Evolutionary conservation across 2,113 vertebrate genomes (phyloP).

Genomic region (Uria lomvia): DNA sequence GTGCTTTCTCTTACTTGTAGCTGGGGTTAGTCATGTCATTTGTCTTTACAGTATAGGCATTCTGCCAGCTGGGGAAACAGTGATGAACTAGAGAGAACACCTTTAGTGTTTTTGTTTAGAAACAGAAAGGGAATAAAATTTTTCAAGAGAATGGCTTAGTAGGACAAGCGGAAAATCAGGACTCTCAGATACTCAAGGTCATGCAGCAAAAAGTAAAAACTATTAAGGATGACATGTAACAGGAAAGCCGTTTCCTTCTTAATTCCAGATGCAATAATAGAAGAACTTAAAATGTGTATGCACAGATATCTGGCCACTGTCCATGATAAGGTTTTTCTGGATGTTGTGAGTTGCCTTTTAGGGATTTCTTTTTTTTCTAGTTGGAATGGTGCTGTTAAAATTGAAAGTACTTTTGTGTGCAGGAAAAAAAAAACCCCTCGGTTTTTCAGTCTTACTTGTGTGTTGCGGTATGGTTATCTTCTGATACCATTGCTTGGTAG

Average conservation of each 20-base stretch:
- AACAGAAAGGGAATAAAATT: background rate
- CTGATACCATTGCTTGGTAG: background rate
- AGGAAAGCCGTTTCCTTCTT: background rate
- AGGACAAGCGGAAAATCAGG: background rate
- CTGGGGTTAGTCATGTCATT: background rate
- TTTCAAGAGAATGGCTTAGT: conserved; percentile 5
- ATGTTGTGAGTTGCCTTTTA: background rate
- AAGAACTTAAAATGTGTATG: background rate
- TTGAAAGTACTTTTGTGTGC: background rate
- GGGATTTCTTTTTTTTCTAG: background rate
- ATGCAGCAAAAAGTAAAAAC: background rate
- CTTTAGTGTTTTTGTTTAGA: background rate
- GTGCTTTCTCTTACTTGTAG: background rate
- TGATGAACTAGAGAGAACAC: background rate
- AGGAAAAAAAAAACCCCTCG: background rate
- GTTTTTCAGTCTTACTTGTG: background rate
- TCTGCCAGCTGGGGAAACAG: background rate
- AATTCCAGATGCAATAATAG: background rate
- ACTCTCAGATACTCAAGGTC: background rate
- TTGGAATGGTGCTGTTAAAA: background rate
- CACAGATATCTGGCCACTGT: background rate
- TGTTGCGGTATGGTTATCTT: background rate
- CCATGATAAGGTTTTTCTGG: background rate
- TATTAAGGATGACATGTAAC: background rate
- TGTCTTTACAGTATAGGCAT: background rate